Evolutionary conservation across 2,113 vertebrate genomes (phyloP), one percentile per base, ranked within the genome.

Genomic region (Eclectus roratus): DNA sequence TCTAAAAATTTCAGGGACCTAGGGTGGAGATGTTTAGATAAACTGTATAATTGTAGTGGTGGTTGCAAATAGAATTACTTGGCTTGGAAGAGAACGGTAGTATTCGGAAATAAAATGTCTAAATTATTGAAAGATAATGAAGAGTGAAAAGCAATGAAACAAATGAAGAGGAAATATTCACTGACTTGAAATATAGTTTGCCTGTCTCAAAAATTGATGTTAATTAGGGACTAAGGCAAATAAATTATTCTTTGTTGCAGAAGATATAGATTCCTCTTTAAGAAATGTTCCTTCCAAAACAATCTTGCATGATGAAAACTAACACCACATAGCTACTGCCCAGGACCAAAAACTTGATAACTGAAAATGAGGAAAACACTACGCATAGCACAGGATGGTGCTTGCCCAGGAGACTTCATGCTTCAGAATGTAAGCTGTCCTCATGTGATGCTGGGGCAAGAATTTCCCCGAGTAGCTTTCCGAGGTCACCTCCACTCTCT

Each of bases 161-260:
- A 65, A 93, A 8, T 52, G 83, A 91, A 73, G 69, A 93, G 46
- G 72, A 91, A 89, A 52, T 47, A 76, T 55, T 71, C 89, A 33
- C 44, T 49, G 87, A 64, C 73, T 84, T 86, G 80, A 65, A 84
- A 47, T 84, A 70, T 52, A 79, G 39, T 46, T 93, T 81, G n/a
- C 39, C 43, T 89, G 82, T 52, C 80, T 93, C 47, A 81, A 60
- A 68, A 88, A 68, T 29, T 65, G 46, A 73, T 47, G 78, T 86
- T 66, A 73, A 64, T 81, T 93, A 74, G 91, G 65, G 43, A 84
- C 77, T 71, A 74, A 93, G 94, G 69, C 44, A 84, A 86, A 94
- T 83, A 60, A 92, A 94, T 86, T 86, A 78, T 96, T 96, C 86
- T 96, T 78, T 94, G 44, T 95, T 95, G 68, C 95, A 95, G 95